A percentile compares a stretch with the other conserved stretches of the same genome.
phyloP scores from a whole-genome alignment of 2,888 invertebrate species.

The Phengaris alcon region DNA sequence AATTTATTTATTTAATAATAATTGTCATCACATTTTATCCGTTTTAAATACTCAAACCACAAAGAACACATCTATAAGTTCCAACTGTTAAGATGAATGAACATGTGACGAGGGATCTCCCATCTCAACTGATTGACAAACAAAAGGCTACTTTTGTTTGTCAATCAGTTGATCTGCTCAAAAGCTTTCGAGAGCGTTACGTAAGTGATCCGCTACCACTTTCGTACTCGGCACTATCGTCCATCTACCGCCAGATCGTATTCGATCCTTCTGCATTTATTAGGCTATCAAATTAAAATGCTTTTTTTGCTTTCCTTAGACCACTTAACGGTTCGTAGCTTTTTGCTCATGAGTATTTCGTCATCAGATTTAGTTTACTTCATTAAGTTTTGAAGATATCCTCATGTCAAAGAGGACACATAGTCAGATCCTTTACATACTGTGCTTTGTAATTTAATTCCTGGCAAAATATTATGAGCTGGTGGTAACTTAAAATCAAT shows the following conservation, averaged over 20 bases:
- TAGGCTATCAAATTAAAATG: neutral
- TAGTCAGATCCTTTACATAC: too few relatives aligned
- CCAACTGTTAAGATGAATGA: neutral
- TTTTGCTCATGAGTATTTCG: neutral
- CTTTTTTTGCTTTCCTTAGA: neutral
- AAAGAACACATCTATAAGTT: neutral
- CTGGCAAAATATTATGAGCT: neutral
- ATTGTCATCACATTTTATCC: too few relatives aligned
- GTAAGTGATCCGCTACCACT: neutral
- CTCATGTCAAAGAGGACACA: neutral
- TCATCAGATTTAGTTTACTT: neutral
- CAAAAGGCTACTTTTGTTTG: neutral
- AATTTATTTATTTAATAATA: too few relatives aligned
- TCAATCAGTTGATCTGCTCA: neutral
- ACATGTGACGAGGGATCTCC: neutral
- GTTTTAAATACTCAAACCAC: neutral
- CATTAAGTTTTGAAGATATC: neutral
- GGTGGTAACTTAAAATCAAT: neutral
- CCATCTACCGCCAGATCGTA: neutral
- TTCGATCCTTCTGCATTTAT: neutral
- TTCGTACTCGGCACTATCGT: neutral
- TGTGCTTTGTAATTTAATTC: too few relatives aligned
- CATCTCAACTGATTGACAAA: too few relatives aligned
- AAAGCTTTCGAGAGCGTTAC: constrained; percentile 4
- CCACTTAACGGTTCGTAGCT: neutral